Evolutionary conservation across 2,113 vertebrate species (phyloP), one percentile per base, ranked within the genome.

Genomic region (Monarcha castaneiventris): DNA sequence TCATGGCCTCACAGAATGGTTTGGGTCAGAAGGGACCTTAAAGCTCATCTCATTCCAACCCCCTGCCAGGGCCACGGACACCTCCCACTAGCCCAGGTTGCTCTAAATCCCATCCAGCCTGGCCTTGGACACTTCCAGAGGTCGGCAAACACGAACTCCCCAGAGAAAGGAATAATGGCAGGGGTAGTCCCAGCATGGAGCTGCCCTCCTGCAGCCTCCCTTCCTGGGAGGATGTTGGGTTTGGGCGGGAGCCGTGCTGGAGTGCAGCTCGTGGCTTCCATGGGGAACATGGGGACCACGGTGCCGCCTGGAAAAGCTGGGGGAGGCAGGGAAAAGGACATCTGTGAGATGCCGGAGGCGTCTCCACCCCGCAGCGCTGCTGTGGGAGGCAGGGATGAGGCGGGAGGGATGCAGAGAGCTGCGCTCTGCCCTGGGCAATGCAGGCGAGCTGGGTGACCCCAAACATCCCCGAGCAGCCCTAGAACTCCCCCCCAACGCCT

Each of bases 291-390:
- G 46, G 30, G 49, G 55, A 20, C 23, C 9, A 1, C 0, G 11
- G 66, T 16, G 39, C 73, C 1, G 80, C 89, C 90, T 79, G 77
- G 77, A 93, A 93, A 75, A 85, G 91, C 86, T 79, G 87, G 84
- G 87, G 90, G 89, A 96, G 43, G 83, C 89, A 72, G 88, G 92
- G 89, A 96, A 93, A 95, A 90, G 92, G 94, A 74, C 92, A 96
- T 91, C 94, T 95, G 92, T 16, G 82, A 90, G 69, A 22, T 91
- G 89, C 94, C 9, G 55, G 66, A 95, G 90, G 88, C 79, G 27
- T 92, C 83, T 68, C 26, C 77, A 30, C 74, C 78, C 92, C 0
- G 13, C 19, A 7, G 66, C 3, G 0, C 4, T 22, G 69, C 84
- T 43, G 79, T 54, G 1, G n/a, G 67, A 93, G 71, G 35, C 76